Evolutionary conservation across 2,113 vertebrate genomes (phyloP), one percentile per base, ranked within the genome.

Genomic region (Siniperca chuatsi): DNA sequence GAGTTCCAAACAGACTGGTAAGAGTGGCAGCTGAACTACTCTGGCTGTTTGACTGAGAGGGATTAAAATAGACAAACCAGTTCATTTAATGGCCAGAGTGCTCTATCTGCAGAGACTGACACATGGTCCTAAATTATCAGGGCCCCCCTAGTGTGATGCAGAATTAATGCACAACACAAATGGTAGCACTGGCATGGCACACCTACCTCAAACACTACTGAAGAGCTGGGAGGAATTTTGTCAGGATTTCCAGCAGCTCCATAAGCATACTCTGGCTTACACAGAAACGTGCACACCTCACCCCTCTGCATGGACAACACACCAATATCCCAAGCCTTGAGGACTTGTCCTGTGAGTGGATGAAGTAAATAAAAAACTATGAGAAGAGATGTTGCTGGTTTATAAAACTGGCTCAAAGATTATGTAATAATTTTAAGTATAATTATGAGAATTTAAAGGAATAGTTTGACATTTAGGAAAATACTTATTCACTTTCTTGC

Each of bases 301-400:
- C 98, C 98, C 81, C 94, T 97, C 94, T 96, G 97, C 98, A 99
- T 99, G 73, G 97, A 97, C 65, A 97, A 88, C 78, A 99, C 97
- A 0, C 96, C 97, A 0, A 99, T 95, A 88, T 99, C 98, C 98
- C 97, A 99, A 0, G 97, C 98, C 90, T 97, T 99, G 84, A 99
- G 97, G 42, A 99, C 98, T 87, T 98, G 98, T 78, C 97, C 98
- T 99, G 89, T 81, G 85, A 81, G 91, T 75, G 90, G 35, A 75
- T 55, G 12, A 75, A 54, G 46, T 11, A 81, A 11, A 70, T 35
- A 48, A 37, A 66, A 37, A 10, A 70, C 10, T 29, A 52, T 70
- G 11, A 52, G 9, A n/a, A 58, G 35, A 60, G 23, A n/a, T 29
- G 5, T 18, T 35, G 16, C 1, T 71, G 16, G 12, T 29, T 52